Conservation (phyloP, 2,797 vertebrate genomes). For the Phrynocephalus forsythii region DNA sequence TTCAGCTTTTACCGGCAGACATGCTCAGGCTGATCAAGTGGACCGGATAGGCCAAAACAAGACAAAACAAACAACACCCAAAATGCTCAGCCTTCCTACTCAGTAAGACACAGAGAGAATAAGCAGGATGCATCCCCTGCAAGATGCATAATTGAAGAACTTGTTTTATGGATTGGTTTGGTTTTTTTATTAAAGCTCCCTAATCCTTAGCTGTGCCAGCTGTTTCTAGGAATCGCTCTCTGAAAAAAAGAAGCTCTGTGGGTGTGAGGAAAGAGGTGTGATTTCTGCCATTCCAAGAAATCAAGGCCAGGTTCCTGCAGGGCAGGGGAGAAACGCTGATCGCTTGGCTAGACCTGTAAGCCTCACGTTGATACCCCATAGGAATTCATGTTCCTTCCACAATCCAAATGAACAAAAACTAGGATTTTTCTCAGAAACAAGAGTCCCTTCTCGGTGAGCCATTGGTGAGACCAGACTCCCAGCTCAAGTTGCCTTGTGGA, state of each 20-base stretch:
- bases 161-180: no score
- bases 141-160: background rate
- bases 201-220: no score
- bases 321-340: background rate
- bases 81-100: constrained; percentile 17
- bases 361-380: background rate
- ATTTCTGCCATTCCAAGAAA: background rate
- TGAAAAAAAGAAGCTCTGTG: no score
- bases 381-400: background rate
- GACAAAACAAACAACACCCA: background rate
- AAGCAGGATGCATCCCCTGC: background rate
- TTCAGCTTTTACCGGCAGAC: background rate
- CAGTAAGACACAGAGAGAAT: constrained; percentile 18
- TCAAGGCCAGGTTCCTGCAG: background rate
- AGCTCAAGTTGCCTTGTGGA: background rate
- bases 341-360: accelerated
- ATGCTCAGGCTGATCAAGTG: background rate
- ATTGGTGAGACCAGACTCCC: background rate
- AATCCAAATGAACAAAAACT: background rate
- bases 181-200: no score
- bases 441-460: background rate
- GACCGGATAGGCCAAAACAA: background rate
- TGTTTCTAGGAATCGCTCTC: no score
- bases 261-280: accelerated
- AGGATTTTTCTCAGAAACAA: background rate